Conservation (phyloP, 1,140 invertebrate species). For the Drosophila sproati region DNA sequence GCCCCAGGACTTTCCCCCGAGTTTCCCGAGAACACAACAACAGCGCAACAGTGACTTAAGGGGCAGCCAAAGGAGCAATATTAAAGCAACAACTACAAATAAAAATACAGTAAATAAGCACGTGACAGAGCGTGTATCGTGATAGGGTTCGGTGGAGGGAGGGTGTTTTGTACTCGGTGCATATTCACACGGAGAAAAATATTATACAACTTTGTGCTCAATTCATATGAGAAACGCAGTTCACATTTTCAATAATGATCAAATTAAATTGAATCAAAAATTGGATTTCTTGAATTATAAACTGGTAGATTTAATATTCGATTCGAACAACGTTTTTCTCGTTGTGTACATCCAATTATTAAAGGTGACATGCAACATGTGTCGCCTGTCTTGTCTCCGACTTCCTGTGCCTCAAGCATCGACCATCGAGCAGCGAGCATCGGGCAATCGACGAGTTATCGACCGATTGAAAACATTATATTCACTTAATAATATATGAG, state of each 20-base stretch:
- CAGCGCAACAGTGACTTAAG: background rate
- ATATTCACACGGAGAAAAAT: no score
- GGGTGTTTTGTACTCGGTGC: background rate
- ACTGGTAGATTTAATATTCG: no score
- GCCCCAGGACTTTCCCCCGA: background rate
- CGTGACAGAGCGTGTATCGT: no score
- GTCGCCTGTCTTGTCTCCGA: constrained; percentile 5
- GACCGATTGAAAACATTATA: constrained; percentile 21
- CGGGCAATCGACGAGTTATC: constrained; percentile 44
- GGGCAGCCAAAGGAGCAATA: background rate
- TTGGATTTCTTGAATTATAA: no score
- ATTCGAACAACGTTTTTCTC: background rate
- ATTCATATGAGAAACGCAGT: no score
- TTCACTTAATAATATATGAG: constrained; percentile 25
- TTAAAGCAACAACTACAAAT: background rate
- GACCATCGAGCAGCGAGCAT: constrained; percentile 35
- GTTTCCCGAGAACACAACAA: background rate
- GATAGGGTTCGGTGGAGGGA: background rate
- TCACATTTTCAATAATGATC: no score
- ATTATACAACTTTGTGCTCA: no score
- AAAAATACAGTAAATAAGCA: no score
- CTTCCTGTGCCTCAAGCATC: constrained; percentile 30
- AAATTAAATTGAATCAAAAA: no score
- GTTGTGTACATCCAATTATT: background rate
- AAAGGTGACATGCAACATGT: constrained; percentile 64